Conservation (phyloP, 2,113 vertebrate species). For the Geococcyx californianus region DNA sequence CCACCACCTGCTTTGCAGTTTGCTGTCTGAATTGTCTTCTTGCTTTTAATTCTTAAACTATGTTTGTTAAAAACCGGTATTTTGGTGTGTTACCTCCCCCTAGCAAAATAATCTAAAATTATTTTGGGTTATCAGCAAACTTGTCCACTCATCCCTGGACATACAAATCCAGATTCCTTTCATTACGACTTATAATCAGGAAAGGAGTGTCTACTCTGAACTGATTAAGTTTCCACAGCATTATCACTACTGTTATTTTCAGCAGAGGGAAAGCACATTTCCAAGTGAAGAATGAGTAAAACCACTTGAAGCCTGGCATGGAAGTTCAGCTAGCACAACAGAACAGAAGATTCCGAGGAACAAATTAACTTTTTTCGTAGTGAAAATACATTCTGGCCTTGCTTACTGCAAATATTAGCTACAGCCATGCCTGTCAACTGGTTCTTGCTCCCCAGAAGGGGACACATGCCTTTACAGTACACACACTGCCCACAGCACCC, state of each 20-base stretch:
- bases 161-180: not conserved
- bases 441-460: not conserved
- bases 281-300: not conserved
- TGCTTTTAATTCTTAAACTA: slow-evolving; percentile 45
- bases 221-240: not conserved
- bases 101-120: not conserved
- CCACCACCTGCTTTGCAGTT: not conserved
- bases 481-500: not conserved
- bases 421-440: not conserved
- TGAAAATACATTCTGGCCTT: not conserved
- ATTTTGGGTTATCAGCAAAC: not conserved
- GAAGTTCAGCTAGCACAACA: not conserved
- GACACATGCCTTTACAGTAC: accelerated
- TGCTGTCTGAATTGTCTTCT: not conserved
- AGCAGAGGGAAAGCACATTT: not conserved
- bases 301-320: not conserved
- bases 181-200: not conserved
- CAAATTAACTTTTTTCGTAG: not conserved
- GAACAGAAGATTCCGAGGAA: not conserved
- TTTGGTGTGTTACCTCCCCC: not conserved
- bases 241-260: not conserved
- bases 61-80: slow-evolving; percentile 4
- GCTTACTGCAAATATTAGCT: not conserved
- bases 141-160: not conserved
- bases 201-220: not conserved